Evolutionary conservation across 2,888 invertebrate genomes (phyloP).

Genomic region (Dasysyrphus tricinctus): DNA sequence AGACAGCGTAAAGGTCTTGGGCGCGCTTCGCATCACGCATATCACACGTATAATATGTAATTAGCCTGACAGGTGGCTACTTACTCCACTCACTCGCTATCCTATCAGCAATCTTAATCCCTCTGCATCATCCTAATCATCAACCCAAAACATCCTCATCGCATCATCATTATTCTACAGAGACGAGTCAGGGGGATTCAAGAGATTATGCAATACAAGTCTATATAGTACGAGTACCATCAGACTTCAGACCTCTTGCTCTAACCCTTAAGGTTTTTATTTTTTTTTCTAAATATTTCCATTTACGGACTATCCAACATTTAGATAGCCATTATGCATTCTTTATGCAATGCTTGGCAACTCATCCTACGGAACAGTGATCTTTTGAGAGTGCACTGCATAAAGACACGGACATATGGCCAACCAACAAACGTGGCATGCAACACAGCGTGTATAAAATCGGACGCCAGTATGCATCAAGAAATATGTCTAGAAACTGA

Average conservation of each 20-base stretch:
- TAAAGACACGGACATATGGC: slow-evolving; percentile 29
- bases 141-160: slow-evolving; percentile 25
- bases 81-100: slow-evolving; percentile 13
- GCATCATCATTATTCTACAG: slow-evolving; percentile 7
- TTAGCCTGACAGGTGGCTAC: slow-evolving; percentile 62
- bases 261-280: slow-evolving; percentile 54
- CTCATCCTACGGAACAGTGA: slow-evolving; percentile 69
- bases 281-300: slow-evolving; percentile 29
- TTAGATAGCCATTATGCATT: slow-evolving; percentile 68
- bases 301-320: slow-evolving; percentile 26
- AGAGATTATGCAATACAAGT: slow-evolving; percentile 56
- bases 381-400: slow-evolving; percentile 56
- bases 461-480: slow-evolving; percentile 58
- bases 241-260: slow-evolving; percentile 11
- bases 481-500: slow-evolving; percentile 63
- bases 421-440: slow-evolving; percentile 21
- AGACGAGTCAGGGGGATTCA: neutral
- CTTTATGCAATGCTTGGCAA: slow-evolving; percentile 70
- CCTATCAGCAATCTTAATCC: slow-evolving; percentile 19
- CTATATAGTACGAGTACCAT: neutral
- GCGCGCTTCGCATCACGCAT: slow-evolving; percentile 57
- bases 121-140: slow-evolving; percentile 10
- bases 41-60: slow-evolving; percentile 71
- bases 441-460: slow-evolving; percentile 6
- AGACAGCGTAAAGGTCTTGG: slow-evolving; percentile 12